phyloP scores from a whole-genome alignment of 1,140 invertebrate species.

The Drosophila tsacasi region DNA sequence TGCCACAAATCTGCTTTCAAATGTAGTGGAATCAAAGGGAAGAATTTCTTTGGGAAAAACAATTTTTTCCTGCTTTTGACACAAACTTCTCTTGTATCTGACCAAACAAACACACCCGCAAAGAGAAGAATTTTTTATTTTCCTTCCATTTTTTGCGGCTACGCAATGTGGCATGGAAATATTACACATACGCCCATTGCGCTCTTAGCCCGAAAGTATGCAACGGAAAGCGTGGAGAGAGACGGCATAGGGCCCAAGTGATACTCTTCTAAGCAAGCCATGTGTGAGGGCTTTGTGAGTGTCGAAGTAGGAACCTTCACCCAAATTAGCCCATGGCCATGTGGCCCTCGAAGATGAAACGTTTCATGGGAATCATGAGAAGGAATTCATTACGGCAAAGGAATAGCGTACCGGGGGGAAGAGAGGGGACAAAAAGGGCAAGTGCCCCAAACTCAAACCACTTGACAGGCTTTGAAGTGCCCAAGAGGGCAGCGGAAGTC shows the following conservation, averaged over 20 bases:
- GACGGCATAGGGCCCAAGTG: slow-evolving; percentile 12
- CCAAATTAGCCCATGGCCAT: slow-evolving; percentile 57
- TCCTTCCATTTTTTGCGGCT: slow-evolving; percentile 22
- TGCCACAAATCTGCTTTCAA: slow-evolving; percentile 41
- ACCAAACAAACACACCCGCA: slow-evolving; percentile 22
- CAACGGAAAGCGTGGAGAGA: slow-evolving; percentile 11
- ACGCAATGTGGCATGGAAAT: slow-evolving; percentile 50
- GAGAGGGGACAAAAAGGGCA: slow-evolving; percentile 12
- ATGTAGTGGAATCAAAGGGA: slow-evolving; percentile 42
- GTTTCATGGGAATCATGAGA: slow-evolving; percentile 42
- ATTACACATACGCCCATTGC: slow-evolving; percentile 50
- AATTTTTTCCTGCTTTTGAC: not conserved
- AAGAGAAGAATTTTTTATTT: slow-evolving; percentile 26
- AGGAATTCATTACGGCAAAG: slow-evolving; percentile 45
- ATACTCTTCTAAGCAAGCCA: slow-evolving; percentile 30
- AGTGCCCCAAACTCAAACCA: slow-evolving; percentile 36
- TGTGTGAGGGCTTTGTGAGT: slow-evolving; percentile 39
- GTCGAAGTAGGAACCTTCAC: slow-evolving; percentile 40
- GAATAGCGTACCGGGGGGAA: not conserved
- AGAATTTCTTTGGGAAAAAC: slow-evolving; percentile 19
- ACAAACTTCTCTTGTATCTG: slow-evolving; percentile 31
- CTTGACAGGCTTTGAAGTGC: slow-evolving; percentile 45
- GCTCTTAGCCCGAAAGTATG: slow-evolving; percentile 44
- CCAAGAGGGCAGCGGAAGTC: slow-evolving; percentile 12
- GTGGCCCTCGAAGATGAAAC: slow-evolving; percentile 49